Percentiles rank a stretch among this genome's conserved stretches.
Conservation (phyloP, 2,888 invertebrate species). For the Tubulanus polymorphus region DNA sequence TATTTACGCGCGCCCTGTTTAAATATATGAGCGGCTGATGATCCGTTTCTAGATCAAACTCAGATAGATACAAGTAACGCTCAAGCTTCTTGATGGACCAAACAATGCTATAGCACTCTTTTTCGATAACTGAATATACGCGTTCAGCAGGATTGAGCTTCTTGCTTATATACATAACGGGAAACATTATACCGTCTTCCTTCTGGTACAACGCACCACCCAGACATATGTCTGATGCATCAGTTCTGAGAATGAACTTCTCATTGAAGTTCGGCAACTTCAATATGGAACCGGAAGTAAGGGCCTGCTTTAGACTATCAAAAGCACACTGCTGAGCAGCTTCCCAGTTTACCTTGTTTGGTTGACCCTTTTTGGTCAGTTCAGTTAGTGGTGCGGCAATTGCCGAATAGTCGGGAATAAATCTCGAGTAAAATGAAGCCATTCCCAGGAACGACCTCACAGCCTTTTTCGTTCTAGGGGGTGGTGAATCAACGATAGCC, state of each 20-base stretch:
- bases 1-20: conserved; percentile 15
- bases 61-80: conserved; percentile 17
- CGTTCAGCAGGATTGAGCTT: conserved; percentile 19
- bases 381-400: conserved; percentile 20
- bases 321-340: conserved; percentile 13
- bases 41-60: conserved; percentile 23
- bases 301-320: conserved; percentile 10
- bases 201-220: conserved; percentile 21
- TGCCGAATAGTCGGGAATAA: conserved; percentile 15
- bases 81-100: conserved; percentile 20
- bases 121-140: conserved; percentile 21
- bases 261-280: conserved; percentile 13
- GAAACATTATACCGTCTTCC: conserved; percentile 14
- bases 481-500: conserved; percentile 9
- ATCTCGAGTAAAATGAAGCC: conserved; percentile 17
- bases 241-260: conserved; percentile 18
- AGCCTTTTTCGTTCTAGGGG: conserved; percentile 15
- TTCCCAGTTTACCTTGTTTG: conserved; percentile 15
- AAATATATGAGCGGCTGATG: conserved; percentile 20
- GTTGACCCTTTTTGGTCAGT: conserved; percentile 6
- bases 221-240: conserved; percentile 20
- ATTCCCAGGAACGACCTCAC: conserved; percentile 19
- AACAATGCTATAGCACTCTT: conserved; percentile 22
- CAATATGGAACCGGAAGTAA: conserved; percentile 12
- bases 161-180: conserved; percentile 22